A percentile compares a stretch with the other conserved stretches of the same genome.
These are phyloP conservation scores for Cataglyphis albicans DNA, from an alignment of 2,888 invertebrate species.

Conservation along the genomic window DNA sequence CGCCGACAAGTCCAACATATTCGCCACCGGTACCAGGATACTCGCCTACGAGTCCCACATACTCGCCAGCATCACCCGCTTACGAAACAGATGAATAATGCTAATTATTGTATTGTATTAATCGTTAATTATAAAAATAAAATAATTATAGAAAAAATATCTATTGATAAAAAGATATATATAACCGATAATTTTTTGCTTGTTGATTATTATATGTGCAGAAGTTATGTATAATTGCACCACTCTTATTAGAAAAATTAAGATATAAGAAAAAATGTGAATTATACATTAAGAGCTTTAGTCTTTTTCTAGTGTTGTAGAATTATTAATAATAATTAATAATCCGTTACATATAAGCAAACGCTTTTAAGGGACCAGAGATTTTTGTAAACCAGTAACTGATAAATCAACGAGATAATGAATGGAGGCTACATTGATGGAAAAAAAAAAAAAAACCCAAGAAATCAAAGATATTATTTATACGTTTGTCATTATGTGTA, in stretches of 20 bases:
- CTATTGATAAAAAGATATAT: background rate
- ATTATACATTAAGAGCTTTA: background rate
- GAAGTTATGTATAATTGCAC: background rate
- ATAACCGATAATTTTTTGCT: background rate
- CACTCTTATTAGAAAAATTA: slow-evolving; percentile 1
- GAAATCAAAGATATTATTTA: background rate
- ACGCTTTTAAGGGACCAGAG: slow-evolving; percentile 11
- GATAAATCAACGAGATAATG: background rate
- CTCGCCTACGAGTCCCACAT: slow-evolving; percentile 88
- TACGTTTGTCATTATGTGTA: background rate
- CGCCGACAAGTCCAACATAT: slow-evolving; percentile 92
- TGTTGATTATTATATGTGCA: slow-evolving; percentile 5
- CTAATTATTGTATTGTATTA: background rate
- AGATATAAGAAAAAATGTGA: background rate
- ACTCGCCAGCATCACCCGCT: slow-evolving; percentile 90
- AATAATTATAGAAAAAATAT: background rate
- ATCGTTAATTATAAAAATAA: slow-evolving; percentile 22
- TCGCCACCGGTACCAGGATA: slow-evolving; percentile 90
- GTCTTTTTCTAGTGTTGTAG: background rate
- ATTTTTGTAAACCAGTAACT: slow-evolving; percentile 5
- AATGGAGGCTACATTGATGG: background rate
- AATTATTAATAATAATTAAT: background rate
- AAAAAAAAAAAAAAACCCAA: background rate
- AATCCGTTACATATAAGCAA: background rate
- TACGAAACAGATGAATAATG: slow-evolving; percentile 87